Evolutionary conservation across 2,888 invertebrate species (phyloP).

Genomic region (Andrena minutula): DNA sequence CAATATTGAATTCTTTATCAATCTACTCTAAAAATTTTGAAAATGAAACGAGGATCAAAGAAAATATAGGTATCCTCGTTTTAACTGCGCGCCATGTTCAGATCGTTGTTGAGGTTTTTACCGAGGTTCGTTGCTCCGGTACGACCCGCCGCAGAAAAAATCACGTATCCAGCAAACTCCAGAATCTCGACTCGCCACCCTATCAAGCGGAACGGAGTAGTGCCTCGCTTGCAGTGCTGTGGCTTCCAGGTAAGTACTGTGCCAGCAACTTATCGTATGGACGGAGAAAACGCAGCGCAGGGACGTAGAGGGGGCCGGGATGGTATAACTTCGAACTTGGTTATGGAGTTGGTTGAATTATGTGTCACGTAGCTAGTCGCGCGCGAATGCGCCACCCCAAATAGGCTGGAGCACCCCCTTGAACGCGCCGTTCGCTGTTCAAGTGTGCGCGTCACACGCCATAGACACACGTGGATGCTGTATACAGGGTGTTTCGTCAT

Average conservation of each 20-base stretch:
- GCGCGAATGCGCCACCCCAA: conserved; percentile 70
- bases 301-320: conserved; percentile 32
- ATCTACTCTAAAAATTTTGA: no score
- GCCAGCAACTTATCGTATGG: conserved; percentile 63
- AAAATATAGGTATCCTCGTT: background rate
- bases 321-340: conserved; percentile 78
- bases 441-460: conserved; percentile 18
- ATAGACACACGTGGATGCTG: conserved; percentile 26
- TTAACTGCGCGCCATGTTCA: background rate
- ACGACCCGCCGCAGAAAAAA: background rate
- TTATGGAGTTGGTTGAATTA: conserved; percentile 80
- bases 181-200: conserved; percentile 19
- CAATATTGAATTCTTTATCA: background rate
- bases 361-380: conserved; percentile 75
- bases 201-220: conserved; percentile 8
- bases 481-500: background rate
- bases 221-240: conserved; percentile 35
- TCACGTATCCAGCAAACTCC: background rate
- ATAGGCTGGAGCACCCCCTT: conserved; percentile 63
- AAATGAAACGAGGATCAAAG: no score
- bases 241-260: conserved; percentile 59
- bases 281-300: conserved; percentile 42
- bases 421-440: conserved; percentile 28
- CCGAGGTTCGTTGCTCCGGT: background rate
- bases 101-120: background rate